Percentiles rank a stretch among this genome's conserved stretches.
These are phyloP conservation scores for Hycleus phaleratus DNA, from an alignment of 1,140 invertebrate genomes.

Conservation along the genomic window DNA sequence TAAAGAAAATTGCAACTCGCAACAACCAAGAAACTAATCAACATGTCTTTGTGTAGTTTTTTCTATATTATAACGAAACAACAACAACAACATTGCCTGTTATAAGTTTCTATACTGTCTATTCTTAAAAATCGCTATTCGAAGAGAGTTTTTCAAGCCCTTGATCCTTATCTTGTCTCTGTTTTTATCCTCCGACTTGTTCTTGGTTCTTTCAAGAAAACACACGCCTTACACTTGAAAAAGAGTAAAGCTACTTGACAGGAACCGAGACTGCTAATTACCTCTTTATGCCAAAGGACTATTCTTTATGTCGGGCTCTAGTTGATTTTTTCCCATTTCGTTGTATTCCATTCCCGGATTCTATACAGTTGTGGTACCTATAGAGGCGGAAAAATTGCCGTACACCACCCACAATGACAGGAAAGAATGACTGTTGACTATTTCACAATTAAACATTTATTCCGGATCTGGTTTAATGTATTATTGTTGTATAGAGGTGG, in stretches of 20 bases:
- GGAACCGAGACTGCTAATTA: conserved; percentile 34
- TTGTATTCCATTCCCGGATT: no score
- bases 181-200: not conserved
- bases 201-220: conserved; percentile 14
- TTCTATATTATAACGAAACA: no score
- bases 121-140: no score
- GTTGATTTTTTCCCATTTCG: not conserved
- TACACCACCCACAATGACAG: conserved; percentile 6
- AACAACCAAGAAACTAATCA: no score
- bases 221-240: conserved; percentile 20
- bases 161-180: conserved; percentile 26
- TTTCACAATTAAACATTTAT: no score
- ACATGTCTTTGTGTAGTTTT: no score
- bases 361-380: no score
- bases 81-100: no score
- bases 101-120: no score
- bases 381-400: not conserved
- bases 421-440: not conserved
- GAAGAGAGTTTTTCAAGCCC: no score
- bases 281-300: conserved; percentile 29
- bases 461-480: not conserved
- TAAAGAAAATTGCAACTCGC: no score
- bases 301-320: conserved; percentile 22
- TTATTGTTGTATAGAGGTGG: no score
- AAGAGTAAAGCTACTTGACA: conserved; percentile 32